Conservation (phyloP, 2,113 vertebrate genomes). For the Hepsetus odoe region DNA sequence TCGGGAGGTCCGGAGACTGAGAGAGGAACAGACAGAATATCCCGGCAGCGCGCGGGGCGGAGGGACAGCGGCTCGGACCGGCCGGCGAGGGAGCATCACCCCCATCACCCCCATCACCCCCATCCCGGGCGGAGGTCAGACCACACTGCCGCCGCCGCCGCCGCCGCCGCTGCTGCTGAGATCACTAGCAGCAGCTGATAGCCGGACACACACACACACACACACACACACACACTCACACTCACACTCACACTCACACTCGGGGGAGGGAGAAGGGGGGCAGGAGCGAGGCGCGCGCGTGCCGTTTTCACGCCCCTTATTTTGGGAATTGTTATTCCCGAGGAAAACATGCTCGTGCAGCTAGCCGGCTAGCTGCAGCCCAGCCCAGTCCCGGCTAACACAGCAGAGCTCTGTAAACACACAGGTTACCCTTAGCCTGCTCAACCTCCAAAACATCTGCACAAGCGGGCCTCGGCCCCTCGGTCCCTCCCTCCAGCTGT, state of each 20-base stretch:
- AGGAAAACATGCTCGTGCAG: background rate
- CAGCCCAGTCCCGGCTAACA: background rate
- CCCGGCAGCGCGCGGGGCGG: background rate
- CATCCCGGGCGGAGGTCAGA: background rate
- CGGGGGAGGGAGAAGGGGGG: background rate
- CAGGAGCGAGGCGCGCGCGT: background rate
- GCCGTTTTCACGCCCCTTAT: background rate
- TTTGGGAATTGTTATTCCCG: background rate
- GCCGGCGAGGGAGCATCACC: slow-evolving; percentile 6
- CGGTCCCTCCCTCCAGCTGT: too few relatives aligned
- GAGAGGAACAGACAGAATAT: background rate
- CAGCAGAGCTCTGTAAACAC: background rate
- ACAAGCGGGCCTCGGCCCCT: too few relatives aligned
- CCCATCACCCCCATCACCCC: background rate
- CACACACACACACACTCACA: too few relatives aligned
- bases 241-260: background rate
- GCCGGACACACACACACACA: background rate
- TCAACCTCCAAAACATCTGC: background rate
- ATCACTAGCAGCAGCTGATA: background rate
- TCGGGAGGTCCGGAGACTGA: slow-evolving; percentile 15
- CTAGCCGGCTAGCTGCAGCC: slow-evolving; percentile 37
- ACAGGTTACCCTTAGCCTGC: background rate
- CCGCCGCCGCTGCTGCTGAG: too few relatives aligned
- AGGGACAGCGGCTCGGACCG: background rate
- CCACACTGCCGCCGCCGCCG: too few relatives aligned